Evolutionary conservation across 2,888 invertebrate genomes (phyloP), one percentile per base, ranked within the genome.

Genomic region (Graphium colonna): DNA sequence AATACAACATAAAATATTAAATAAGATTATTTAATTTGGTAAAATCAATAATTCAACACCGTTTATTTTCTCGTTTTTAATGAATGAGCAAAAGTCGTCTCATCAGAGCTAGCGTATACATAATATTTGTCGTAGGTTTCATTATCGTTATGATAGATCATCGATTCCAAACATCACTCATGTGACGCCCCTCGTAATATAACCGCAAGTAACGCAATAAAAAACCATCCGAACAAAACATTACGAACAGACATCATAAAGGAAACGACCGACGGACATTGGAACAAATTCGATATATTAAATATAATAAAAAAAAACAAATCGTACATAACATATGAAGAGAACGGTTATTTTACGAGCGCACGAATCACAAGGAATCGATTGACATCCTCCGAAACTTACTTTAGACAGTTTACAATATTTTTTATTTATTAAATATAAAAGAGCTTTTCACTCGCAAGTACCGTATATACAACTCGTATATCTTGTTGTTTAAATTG

Each of bases 1-100:
- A 93, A 92, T 94, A 94, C 94, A 94, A 94, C 93, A 93, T 94
- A 89, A 89, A 94, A 93, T 93, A 93, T 93, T 93, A 93, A 93
- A 94, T 93, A 93, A 93, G 93, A 92, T 92, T 92, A 92, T 91
- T 89, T 84, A 92, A 92, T 92, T 92, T 93, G 92, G 93, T 93
- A 93, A 93, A 92, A 92, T 93, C 92, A 93, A 93, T 92, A 90
- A 89, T 86, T 88, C 75, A 88, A 90, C 89, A 89, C 80, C 79
- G 75, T 79, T 82, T 82, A 77, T 71, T 82, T 80, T 80, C 67
- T 54, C 52, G 67, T 73, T 21, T n/a, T 21, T 82, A 83, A 77
- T 85, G 86, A 91, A 92, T 91, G 92, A 92, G 92, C 92, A 92
- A 92, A 88, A 85, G 76, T 78, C 86, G 36, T 85, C 90, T 90